Evolutionary conservation across 2,888 invertebrate species (phyloP), one percentile per base, ranked within the genome.

Genomic region (Prenolepis imparis): DNA sequence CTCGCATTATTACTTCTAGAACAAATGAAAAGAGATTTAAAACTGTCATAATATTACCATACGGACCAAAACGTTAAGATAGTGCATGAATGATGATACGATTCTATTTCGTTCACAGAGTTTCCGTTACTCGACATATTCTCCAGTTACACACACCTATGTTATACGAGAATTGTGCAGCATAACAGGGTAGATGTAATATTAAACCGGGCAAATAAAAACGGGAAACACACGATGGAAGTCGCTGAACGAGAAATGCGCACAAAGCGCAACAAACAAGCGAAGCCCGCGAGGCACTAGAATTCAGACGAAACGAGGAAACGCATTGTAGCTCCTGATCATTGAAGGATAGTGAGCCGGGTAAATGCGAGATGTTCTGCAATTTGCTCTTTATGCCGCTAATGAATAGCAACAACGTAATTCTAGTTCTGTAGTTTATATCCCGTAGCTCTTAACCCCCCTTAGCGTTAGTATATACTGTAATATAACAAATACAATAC

Each of bases 181-280:
- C 18, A 39, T 77, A 52, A 55, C 32, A 78, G 64, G 32, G 44
- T 32, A 68, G 68, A 61, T 78, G 68, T 68, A 68, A 78, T 78
- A 68, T 78, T 78, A 78, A 78, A 52, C n/a, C 68, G 36, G 32
- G 32, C 68, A 68, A 78, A 78, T 78, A 78, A 68, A 78, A 78
- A 78, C 66, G 57, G 57, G n/a, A 5, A 67, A 67, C 18, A 61
- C 12, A 61, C 12, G 24, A 44, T 59, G 68, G 59, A 68, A 68
- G 68, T 68, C 44, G 59, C 18, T 21, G 36, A 68, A 57, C 68
- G 67, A 68, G 78, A 48, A 68, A 57, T 12, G 44, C 18, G 78
- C 68, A 78, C 68, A 68, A 78, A 78, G 68, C 78, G 59, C 59
- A 78, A 48, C 59, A 70, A 78, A 78, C 78, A 68, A 78, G 68